Percentiles rank a stretch among this genome's conserved stretches.
These are phyloP conservation scores for Sepiola atlantica DNA, from an alignment of 2,888 invertebrate species.

Conservation along the genomic window DNA sequence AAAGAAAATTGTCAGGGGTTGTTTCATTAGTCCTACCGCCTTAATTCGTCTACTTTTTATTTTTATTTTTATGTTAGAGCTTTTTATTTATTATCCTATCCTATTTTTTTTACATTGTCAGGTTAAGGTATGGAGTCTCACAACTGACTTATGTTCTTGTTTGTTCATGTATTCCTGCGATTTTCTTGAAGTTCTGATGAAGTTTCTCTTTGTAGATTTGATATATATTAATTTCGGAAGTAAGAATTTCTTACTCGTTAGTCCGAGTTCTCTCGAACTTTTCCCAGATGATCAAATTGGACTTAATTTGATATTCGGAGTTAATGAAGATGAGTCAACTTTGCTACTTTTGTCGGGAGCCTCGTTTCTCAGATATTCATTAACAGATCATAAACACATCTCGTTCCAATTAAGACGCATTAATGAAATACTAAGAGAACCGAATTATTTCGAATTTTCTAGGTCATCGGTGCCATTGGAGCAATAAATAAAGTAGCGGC, in stretches of 20 bases:
- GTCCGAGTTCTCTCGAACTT: background rate
- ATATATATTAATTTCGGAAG: too few relatives aligned
- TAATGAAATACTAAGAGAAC: background rate
- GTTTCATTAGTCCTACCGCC: too few relatives aligned
- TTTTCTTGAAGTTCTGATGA: too few relatives aligned
- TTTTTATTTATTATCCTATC: too few relatives aligned
- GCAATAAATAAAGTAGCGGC: background rate
- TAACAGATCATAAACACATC: background rate
- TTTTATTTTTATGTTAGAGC: too few relatives aligned
- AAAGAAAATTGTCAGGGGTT: too few relatives aligned
- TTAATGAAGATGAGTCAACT: slow-evolving; percentile 6
- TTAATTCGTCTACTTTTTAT: too few relatives aligned
- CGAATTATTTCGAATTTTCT: background rate
- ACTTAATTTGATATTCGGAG: background rate
- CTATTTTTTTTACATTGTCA: too few relatives aligned
- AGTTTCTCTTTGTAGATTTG: too few relatives aligned
- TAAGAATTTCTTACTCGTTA: background rate
- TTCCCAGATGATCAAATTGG: background rate
- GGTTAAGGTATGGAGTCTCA: too few relatives aligned
- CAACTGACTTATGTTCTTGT: too few relatives aligned
- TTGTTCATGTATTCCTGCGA: too few relatives aligned
- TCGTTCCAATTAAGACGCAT: background rate
- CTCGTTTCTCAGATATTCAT: background rate
- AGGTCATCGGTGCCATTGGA: background rate
- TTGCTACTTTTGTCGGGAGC: background rate